Percentiles rank a stretch among this genome's conserved stretches.
These are phyloP conservation scores for Euproctis similis DNA, from an alignment of 2,888 invertebrate species.

Conservation along the genomic window DNA sequence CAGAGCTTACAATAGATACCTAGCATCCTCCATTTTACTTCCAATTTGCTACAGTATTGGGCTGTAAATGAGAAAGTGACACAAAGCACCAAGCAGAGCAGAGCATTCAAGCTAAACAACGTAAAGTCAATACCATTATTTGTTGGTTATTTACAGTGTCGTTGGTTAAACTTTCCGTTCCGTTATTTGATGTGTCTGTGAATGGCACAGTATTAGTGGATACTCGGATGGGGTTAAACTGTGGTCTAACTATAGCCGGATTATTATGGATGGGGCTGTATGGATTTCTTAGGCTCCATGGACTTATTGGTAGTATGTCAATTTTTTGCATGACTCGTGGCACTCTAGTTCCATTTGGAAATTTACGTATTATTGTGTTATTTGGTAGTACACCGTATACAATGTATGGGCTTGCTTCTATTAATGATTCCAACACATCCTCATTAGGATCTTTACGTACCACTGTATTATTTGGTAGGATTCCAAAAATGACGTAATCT, in stretches of 20 bases:
- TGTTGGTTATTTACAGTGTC: slow-evolving; percentile 75
- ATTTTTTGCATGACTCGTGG: slow-evolving; percentile 78
- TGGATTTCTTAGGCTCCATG: slow-evolving; percentile 76
- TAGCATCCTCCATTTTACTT: slow-evolving; percentile 23
- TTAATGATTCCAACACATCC: slow-evolving; percentile 79
- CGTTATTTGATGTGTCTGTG: slow-evolving; percentile 75
- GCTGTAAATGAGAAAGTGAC: slow-evolving; percentile 32
- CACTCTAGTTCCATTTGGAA: slow-evolving; percentile 86
- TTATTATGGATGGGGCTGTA: slow-evolving; percentile 77
- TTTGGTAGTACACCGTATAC: slow-evolving; percentile 86
- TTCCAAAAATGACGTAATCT: slow-evolving; percentile 85
- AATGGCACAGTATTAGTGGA: slow-evolving; percentile 80
- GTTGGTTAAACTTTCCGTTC: slow-evolving; percentile 71
- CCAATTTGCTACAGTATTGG: slow-evolving; percentile 24
- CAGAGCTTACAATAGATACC: slow-evolving; percentile 40
- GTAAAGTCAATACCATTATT: slow-evolving; percentile 71
- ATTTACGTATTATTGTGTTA: slow-evolving; percentile 86
- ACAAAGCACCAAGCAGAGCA: slow-evolving; percentile 61
- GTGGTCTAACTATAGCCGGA: slow-evolving; percentile 74
- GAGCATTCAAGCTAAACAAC: slow-evolving; percentile 68
- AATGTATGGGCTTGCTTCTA: slow-evolving; percentile 82
- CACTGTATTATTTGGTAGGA: slow-evolving; percentile 86
- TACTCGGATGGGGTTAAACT: slow-evolving; percentile 77
- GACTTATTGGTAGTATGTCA: slow-evolving; percentile 77
- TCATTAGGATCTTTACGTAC: slow-evolving; percentile 83